Conservation (phyloP, 1,140 invertebrate species). For the Proctacanthus coquilletti region DNA sequence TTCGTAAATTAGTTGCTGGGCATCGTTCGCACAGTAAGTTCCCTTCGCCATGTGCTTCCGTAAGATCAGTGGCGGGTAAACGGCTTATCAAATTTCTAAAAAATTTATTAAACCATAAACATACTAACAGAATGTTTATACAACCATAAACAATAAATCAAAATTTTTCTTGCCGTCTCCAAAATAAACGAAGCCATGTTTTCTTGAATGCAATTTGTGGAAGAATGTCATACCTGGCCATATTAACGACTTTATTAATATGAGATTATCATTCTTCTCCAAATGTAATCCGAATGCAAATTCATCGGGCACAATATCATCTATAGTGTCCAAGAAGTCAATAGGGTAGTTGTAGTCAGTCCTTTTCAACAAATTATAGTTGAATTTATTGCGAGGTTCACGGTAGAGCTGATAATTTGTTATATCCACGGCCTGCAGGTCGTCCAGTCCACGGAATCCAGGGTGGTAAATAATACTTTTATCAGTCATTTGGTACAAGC, state of each 20-base stretch:
- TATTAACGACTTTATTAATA: conserved; percentile 45
- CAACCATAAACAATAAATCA: conserved; percentile 55
- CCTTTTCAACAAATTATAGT: conserved; percentile 50
- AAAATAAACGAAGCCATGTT: conserved; percentile 53
- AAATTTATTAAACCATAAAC: no score
- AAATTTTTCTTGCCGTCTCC: conserved; percentile 56
- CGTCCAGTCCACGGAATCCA: conserved; percentile 45
- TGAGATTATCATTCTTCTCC: conserved; percentile 36
- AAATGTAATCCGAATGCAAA: conserved; percentile 32
- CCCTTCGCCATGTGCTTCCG: no score
- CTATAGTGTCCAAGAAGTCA: conserved; percentile 60
- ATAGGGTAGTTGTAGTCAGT: conserved; percentile 60
- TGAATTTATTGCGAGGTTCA: conserved; percentile 47
- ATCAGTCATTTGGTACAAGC: conserved; percentile 46
- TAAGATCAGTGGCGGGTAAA: no score
- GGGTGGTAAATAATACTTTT: conserved; percentile 47
- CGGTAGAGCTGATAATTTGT: conserved; percentile 53
- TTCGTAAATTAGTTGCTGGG: no score
- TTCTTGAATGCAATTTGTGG: conserved; percentile 45
- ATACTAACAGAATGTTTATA: no score
- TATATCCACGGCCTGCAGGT: conserved; percentile 40
- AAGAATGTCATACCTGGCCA: conserved; percentile 63
- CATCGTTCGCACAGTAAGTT: no score
- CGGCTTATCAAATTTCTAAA: no score
- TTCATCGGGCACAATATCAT: conserved; percentile 24